Conservation (phyloP, 2,797 vertebrate species). For the Lacerta agilis region DNA sequence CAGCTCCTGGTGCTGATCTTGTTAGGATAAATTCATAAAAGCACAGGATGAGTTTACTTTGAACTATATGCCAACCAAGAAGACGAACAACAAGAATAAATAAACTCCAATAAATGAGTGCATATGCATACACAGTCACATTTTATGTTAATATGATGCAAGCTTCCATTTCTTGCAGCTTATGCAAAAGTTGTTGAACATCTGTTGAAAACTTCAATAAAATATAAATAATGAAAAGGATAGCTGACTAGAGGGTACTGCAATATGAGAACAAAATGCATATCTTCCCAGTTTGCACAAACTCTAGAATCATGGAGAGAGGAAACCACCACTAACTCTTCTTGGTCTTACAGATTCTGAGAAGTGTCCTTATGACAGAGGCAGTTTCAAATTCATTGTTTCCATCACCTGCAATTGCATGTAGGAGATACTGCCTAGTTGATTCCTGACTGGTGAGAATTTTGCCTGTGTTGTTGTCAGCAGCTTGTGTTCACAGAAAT, state of each 20-base stretch:
- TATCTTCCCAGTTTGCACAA: background rate
- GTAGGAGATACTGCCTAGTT: background rate
- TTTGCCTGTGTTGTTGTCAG: background rate
- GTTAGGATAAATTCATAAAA: too few relatives aligned
- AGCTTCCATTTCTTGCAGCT: too few relatives aligned
- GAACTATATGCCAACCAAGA: too few relatives aligned
- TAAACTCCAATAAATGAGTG: too few relatives aligned
- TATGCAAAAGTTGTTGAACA: too few relatives aligned
- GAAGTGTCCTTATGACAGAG: background rate
- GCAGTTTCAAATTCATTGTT: background rate
- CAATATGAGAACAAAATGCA: too few relatives aligned
- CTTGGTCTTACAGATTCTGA: background rate
- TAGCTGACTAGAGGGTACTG: background rate
- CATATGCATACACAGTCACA: too few relatives aligned
- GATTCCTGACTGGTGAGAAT: background rate
- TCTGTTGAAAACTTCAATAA: too few relatives aligned
- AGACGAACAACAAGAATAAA: too few relatives aligned
- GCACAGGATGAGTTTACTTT: too few relatives aligned
- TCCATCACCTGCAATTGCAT: background rate
- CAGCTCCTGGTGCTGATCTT: too few relatives aligned
- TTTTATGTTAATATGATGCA: too few relatives aligned
- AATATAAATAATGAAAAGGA: background rate
- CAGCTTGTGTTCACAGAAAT: background rate
- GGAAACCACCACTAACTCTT: background rate
- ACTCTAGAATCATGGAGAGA: background rate